Evolutionary conservation across 2,113 vertebrate genomes (phyloP), one percentile per base, ranked within the genome.

Genomic region (Stercorarius parasiticus): DNA sequence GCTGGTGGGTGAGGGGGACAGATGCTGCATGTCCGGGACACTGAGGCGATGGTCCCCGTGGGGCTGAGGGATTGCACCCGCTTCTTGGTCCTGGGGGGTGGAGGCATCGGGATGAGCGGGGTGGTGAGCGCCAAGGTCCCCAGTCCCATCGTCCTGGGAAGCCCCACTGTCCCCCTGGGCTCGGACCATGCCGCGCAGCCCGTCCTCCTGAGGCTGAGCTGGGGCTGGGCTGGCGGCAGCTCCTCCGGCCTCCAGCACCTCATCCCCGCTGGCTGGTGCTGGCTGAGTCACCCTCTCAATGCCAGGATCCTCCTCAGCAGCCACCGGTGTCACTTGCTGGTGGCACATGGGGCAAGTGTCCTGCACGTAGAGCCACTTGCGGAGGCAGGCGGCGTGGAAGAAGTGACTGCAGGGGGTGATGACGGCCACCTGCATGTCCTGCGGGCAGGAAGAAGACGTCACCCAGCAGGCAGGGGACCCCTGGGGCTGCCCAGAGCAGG

Each of bases 291-390:
- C 72, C 32, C 27, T 59, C 18, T 74, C 53, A 5, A 5, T 15
- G 13, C 52, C 30, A 2, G 47, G 38, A 14, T 97, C 83, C 29
- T 38, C 53, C 55, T 38, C 12, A 2, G 43, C 0, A 4, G 47
- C 67, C 3, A 4, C 18, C 1, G 58, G 97, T 17, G 93, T 97
- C 52, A 99, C 97, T 3, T 89, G 89, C 58, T 98, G 98, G 95
- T 99, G 99, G 67, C 99, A 99, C 98, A 99, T 98, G 45, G 99
- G 99, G 38, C 99, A 99, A 8, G 98, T 98, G 97, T 99, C 98
- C 97, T 99, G 98, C 64, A 99, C 98, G 6, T 99, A 99, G 32
- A 99, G 97, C 99, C 99, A 99, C 96, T 99, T 98, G 55, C 98
- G 98, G n/a, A 99, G 98, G 88, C 99, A 99, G 95, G 97, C 91